Base-by-base conservation (phyloP, 2,797 vertebrate species). In the Microchirus variegatus region DNA sequence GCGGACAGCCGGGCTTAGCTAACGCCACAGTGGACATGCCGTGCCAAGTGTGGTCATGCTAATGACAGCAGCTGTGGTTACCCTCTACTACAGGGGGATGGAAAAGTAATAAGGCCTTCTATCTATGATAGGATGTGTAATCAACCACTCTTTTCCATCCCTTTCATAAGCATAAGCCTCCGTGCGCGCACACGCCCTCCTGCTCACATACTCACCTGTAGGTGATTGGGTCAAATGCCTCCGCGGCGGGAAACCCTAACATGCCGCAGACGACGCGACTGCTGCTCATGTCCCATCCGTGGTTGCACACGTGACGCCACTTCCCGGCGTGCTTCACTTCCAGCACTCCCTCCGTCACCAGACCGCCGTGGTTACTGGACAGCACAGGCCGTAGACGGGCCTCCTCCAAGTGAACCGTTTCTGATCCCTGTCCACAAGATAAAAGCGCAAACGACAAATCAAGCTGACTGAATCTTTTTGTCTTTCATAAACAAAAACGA, bases 281-380 rank as follows among this genome's bases (percentile, higher is more conserved):
- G 92, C 93, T 95, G 85, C 94, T 95, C 65, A 93, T 80, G 69
- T 92, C 95, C 97, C 96, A 98, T 63, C 82, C 86, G 0, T 85
- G 87, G 43, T 90, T 90, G 1, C 98, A 99, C 83, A 97, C 95
- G 15, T 96, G 97, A 80, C 95, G 94, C 98, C 98, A 99, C 72
- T 55, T 95, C 51, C 97, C 96, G 2, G 94, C 92, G 26, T 95
- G 91, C 84, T 93, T 97, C 84, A 98, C 95, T 76, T 99, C 97
- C 80, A 99, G 92, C 0, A 96, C 95, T 5, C 98, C 98, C 68
- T 99, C 98, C 0, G 61, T 93, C 86, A 98, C 89, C 0, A 96
- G 91, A 57, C 85, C 70, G 15, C 89, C 86, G 37, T 90, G 92
- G 82, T 92, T 89, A 16, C 90, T 67, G 0, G 95, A 90, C 38